Base-by-base conservation (phyloP, 2,113 vertebrate species). In the Datnioides undecimradiatus region DNA sequence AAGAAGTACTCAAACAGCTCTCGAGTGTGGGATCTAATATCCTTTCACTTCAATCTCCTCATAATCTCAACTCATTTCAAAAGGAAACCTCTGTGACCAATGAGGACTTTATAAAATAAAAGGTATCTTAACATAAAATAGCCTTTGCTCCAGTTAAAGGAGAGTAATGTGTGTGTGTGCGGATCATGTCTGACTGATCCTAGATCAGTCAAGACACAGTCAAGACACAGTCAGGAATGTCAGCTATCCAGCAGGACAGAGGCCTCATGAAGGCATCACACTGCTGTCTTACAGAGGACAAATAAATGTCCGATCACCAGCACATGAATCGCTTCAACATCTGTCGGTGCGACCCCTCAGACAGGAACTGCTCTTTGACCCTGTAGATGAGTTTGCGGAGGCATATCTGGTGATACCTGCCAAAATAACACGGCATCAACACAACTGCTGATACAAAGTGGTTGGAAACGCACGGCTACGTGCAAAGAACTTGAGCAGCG, bases 241-340 rank as follows among this genome's bases (percentile, higher is more conserved):
- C 31, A 76, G n/a, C 41, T 40, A 77, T 84, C 31, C 51, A 16
- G 48, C 55, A 68, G 71, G 54, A 59, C 49, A n/a, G 34, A 59
- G 27, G 36, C 43, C 66, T 60, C 25, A 79, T 73, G 46, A 77
- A 85, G 59, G 33, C 80, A 73, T 83, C 55, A 40, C 21, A 25
- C 73, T 57, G 58, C 63, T 76, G 41, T 16, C 45, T 69, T 63
- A 78, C 11, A 80, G 21, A 74, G 45, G 62, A 71, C 69, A 62
- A 74, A 80, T 87, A 68, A 84, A 77, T 80, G 66, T 55, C 62
- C 55, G 58, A n/a, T 45, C 23, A 60, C 51, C 73, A 49, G 51
- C 40, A 57, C 13, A 45, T 55, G 21, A 64, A 89, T 80, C 34
- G 36, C 43, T 62, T 79, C 16, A 76, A 71, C 80, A 83, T 80